Conservation (phyloP, 2,888 invertebrate genomes). For the Eugnorisma glareosa region DNA sequence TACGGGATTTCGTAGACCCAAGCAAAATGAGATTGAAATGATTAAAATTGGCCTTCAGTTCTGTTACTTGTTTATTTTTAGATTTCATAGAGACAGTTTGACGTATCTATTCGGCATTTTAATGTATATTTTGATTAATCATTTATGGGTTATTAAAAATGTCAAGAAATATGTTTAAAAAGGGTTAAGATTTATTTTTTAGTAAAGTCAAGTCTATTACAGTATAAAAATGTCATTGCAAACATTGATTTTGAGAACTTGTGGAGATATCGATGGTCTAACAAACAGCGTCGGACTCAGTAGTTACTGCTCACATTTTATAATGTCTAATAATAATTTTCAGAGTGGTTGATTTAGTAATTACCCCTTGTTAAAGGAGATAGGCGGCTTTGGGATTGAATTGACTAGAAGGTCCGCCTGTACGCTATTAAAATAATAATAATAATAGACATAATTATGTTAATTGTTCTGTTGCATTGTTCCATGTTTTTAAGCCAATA, state of each 20-base stretch:
- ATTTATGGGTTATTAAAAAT: neutral
- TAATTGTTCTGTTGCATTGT: neutral
- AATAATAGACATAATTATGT: neutral
- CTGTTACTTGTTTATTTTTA: neutral
- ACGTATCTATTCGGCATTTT: neutral
- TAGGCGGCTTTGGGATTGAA: neutral
- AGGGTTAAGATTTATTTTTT: neutral
- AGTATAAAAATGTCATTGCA: neutral
- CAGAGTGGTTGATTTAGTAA: slow-evolving; percentile 15
- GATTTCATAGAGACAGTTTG: neutral
- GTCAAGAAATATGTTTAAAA: neutral
- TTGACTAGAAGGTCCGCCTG: neutral
- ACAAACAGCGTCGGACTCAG: neutral
- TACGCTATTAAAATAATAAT: neutral
- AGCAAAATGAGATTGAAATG: neutral
- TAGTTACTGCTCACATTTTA: neutral
- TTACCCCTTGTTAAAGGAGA: neutral
- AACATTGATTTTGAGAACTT: neutral
- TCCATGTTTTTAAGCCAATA: neutral
- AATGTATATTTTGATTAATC: neutral
- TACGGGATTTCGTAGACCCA: slow-evolving; percentile 23
- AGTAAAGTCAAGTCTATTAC: neutral
- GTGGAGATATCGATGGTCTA: neutral
- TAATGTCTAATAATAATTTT: neutral
- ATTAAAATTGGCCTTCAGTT: neutral